Conservation (phyloP, 2,797 vertebrate genomes). For the Diglossa cyanea region DNA sequence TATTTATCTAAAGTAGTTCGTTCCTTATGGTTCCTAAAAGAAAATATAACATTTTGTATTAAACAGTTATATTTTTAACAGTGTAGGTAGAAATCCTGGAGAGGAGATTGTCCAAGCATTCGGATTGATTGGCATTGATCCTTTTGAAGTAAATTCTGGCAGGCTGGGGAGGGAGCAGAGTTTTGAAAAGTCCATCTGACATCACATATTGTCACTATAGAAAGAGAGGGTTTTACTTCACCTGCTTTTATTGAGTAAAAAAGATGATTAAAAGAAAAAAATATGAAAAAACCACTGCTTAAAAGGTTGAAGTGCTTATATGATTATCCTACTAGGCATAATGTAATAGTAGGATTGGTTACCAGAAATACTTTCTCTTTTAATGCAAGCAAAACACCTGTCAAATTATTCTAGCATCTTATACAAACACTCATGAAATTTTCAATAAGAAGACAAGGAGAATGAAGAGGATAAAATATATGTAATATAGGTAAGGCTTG, state of each 20-base stretch:
- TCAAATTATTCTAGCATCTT: not conserved
- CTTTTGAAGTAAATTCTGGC: not conserved
- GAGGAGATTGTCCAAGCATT: not conserved
- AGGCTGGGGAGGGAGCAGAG: not conserved
- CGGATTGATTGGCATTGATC: not conserved
- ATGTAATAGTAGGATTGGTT: not conserved
- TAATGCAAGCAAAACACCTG: not conserved
- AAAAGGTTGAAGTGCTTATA: not conserved
- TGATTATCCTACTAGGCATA: not conserved
- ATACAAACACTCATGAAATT: not conserved
- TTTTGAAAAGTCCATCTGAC: not conserved
- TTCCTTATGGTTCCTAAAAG: not conserved
- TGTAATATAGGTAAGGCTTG: not conserved
- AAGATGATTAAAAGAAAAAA: not conserved
- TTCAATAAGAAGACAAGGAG: not conserved
- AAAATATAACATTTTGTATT: not conserved
- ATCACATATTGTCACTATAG: not conserved
- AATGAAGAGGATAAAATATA: not conserved
- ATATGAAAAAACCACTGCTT: accelerated
- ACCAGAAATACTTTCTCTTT: not conserved
- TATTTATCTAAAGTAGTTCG: not conserved
- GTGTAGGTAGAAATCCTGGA: not conserved
- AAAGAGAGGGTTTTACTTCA: not conserved
- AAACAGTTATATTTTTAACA: no score
- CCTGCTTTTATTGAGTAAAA: not conserved